Evolutionary conservation across 2,113 vertebrate species (phyloP).

Genomic region (Thomomys bottae): DNA sequence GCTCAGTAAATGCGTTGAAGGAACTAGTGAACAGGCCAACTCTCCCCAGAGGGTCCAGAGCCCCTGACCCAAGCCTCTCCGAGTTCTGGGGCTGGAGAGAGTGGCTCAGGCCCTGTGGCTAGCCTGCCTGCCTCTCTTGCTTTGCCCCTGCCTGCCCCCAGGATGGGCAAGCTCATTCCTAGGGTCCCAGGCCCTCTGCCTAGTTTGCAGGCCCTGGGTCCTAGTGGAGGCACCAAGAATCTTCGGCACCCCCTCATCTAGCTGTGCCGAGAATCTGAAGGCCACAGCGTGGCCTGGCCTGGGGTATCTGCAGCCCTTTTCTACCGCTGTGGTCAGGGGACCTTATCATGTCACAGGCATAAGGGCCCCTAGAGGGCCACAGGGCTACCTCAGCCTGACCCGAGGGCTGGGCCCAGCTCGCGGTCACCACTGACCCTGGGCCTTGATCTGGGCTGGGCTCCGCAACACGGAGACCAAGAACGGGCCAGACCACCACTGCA

Average conservation of each 20-base stretch:
- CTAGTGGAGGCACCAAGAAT: too few relatives aligned
- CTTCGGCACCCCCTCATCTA: background rate
- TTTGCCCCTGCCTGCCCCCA: background rate
- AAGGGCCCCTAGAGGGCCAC: too few relatives aligned
- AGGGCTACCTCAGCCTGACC: background rate
- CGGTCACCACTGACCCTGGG: background rate
- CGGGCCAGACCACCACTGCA: background rate
- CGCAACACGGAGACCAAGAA: background rate
- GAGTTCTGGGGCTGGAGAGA: background rate
- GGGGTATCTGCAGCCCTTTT: background rate
- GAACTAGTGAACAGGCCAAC: background rate
- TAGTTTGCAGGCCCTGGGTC: background rate
- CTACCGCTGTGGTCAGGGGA: too few relatives aligned
- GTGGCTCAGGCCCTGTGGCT: background rate
- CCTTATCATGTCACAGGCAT: too few relatives aligned
- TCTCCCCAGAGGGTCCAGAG: too few relatives aligned
- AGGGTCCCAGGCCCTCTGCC: background rate
- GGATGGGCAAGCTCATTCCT: background rate
- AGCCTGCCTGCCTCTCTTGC: background rate
- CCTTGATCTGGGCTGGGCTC: too few relatives aligned
- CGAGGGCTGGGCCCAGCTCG: background rate
- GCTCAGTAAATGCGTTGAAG: background rate
- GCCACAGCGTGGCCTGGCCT: too few relatives aligned
- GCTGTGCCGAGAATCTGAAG: background rate
- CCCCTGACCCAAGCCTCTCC: background rate